Conservation (phyloP, 1,140 invertebrate genomes). For the Dryas iulia region DNA sequence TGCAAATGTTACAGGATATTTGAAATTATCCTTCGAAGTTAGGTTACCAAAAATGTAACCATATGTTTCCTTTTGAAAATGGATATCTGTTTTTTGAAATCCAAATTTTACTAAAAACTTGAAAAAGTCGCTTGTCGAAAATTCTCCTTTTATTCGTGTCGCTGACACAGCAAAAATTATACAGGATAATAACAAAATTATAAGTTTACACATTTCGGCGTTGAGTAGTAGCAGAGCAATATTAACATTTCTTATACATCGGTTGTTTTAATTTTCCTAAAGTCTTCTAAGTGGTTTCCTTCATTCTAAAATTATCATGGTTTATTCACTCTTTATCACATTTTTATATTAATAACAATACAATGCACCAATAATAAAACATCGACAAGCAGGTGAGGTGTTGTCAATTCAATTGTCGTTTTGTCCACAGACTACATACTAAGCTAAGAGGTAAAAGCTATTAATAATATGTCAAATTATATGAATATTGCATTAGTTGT, state of each 20-base stretch:
- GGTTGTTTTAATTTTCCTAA: neutral
- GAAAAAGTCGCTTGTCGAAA: conserved; percentile 85
- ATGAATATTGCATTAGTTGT: too few relatives aligned
- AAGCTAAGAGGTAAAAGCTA: neutral
- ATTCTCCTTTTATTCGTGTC: conserved; percentile 66
- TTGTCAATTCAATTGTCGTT: conserved; percentile 2
- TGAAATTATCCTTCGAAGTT: conserved; percentile 85
- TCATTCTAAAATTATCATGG: neutral
- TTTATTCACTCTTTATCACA: neutral
- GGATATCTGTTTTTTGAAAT: conserved; percentile 96
- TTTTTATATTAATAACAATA: neutral
- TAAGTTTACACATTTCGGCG: conserved; percentile 54
- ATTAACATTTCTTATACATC: conserved; percentile 27
- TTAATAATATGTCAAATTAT: neutral
- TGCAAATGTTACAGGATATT: conserved; percentile 89
- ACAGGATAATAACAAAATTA: conserved; percentile 51
- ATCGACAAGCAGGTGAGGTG: neutral
- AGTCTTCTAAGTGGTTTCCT: neutral
- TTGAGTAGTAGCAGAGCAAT: conserved; percentile 18
- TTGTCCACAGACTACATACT: neutral
- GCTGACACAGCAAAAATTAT: conserved; percentile 46
- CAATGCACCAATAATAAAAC: neutral
- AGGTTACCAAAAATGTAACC: conserved; percentile 98
- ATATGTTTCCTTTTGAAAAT: conserved; percentile 89
- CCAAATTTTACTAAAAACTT: conserved; percentile 97